Conservation (phyloP, 2,797 vertebrate species). For the Meda fulgida region DNA sequence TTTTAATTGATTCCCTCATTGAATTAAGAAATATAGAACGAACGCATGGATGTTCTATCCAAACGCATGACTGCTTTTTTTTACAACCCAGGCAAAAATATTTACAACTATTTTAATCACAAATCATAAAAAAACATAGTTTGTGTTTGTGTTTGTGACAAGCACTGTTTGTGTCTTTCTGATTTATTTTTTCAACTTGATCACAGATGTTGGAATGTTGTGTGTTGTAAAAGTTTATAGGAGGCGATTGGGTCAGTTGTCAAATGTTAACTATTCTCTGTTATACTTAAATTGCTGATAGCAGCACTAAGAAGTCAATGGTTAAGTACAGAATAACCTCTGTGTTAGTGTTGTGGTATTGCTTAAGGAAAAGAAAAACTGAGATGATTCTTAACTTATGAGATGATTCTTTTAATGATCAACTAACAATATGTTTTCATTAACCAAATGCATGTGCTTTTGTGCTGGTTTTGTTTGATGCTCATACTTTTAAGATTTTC, state of each 20-base stretch:
- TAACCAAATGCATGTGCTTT: neutral
- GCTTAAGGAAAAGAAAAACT: neutral
- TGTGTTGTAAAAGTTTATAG: slow-evolving; percentile 36
- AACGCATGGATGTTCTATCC: no score
- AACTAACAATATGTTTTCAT: neutral
- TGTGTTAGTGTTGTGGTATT: slow-evolving; percentile 35
- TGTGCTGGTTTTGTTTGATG: neutral
- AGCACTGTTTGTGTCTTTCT: slow-evolving; percentile 7
- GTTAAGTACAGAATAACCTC: slow-evolving; percentile 41
- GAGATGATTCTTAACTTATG: slow-evolving; percentile 10
- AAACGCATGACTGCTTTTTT: neutral
- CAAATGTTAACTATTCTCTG: slow-evolving; percentile 38
- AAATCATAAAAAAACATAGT: neutral
- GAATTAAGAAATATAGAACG: neutral
- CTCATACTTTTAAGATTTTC: neutral
- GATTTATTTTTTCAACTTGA: slow-evolving; percentile 1
- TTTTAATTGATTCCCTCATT: neutral
- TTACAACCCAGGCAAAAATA: neutral
- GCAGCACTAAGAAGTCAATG: slow-evolving; percentile 27
- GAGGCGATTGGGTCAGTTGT: neutral
- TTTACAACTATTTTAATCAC: neutral
- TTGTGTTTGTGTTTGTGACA: no score
- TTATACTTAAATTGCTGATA: slow-evolving; percentile 21
- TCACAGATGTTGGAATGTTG: slow-evolving; percentile 15
- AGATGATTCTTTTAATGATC: neutral